phyloP scores from a whole-genome alignment of 1,140 invertebrate species.

The Listronotus bonariensis region DNA sequence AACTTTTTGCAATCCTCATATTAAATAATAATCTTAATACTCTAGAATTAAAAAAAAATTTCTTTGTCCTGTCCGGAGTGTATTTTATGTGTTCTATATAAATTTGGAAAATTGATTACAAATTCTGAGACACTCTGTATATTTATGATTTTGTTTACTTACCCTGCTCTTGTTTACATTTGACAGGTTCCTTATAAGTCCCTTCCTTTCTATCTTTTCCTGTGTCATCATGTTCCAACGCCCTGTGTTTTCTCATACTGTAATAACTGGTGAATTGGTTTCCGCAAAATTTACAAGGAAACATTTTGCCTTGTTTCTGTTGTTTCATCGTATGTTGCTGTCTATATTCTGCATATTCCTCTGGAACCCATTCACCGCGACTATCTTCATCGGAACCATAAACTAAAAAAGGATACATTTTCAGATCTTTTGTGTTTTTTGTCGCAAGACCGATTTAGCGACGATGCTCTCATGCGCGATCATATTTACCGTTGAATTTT shows the following conservation, averaged over 20 bases:
- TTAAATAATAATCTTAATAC: no score
- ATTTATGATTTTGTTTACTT: no score
- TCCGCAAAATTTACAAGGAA: slow-evolving; percentile 24
- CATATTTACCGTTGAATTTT: no score
- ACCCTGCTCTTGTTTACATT: background rate
- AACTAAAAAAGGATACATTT: background rate
- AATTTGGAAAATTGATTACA: no score
- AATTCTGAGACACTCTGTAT: no score
- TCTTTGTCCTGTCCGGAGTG: no score
- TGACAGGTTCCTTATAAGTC: background rate
- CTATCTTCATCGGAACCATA: slow-evolving; percentile 34
- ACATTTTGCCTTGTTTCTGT: background rate
- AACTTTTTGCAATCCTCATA: no score
- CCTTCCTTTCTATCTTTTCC: slow-evolving; percentile 18
- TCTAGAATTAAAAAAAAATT: no score
- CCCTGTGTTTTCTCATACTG: slow-evolving; percentile 22
- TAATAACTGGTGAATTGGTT: slow-evolving; percentile 18
- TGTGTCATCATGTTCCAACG: slow-evolving; percentile 23
- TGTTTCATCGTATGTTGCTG: slow-evolving; percentile 12
- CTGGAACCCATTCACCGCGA: slow-evolving; percentile 36
- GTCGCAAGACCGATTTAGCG: background rate
- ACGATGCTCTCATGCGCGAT: background rate
- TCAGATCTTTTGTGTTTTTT: background rate
- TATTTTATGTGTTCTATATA: no score
- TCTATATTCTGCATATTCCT: slow-evolving; percentile 41